Base-by-base conservation (phyloP, 2,888 invertebrate species). In the Notodromas monacha region DNA sequence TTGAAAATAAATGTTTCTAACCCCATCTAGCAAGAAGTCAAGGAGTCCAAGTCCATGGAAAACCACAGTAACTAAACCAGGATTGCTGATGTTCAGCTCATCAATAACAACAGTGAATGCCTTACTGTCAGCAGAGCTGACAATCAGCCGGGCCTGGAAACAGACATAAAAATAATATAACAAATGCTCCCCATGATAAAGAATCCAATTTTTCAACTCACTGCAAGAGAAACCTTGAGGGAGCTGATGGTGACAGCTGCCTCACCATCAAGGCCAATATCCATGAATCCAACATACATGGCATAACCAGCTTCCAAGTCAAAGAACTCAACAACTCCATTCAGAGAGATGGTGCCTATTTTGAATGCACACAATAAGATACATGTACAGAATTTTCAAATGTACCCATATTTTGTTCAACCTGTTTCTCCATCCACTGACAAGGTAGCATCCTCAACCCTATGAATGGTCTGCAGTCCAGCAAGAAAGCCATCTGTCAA, bases 221-320 rank as follows among this genome's bases (percentile, higher is more conserved):
- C 21, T n/a, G 6, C n/a, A 21, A 21, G n/a, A n/a, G 6, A 21
- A 21, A n/a, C 21, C 8, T 6, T 21, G 21, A 21, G 8, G 21
- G 6, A 6, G 8, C n/a, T 6, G 21, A 21, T 21, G 21, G 21
- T 21, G 21, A 21, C 21, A n/a, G 21, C 21, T 6, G 21, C 21
- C 6, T 21, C 21, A n/a, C 6, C 8, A n/a, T 21, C 21, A n/a
- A 21, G 6, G n/a, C 21, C 21, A n/a, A 21, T 21, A n/a, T 21
- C 21, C 21, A 21, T 21, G 21, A 21, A 21, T 6, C n/a, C 21
- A 6, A 21, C 21, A n/a, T 21, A n/a, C 21, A 21, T 21, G 21
- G 8, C 8, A n/a, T 21, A 21, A 8, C 21, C 21, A n/a, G 21
- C 21, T n/a, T 21, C 21, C 21, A 21, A 8, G 21, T 8, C 21